A percentile compares a stretch with the other conserved stretches of the same genome.
These are phyloP conservation scores for Drosophila fungiperda DNA, from an alignment of 2,888 invertebrate species.

Conservation along the genomic window DNA sequence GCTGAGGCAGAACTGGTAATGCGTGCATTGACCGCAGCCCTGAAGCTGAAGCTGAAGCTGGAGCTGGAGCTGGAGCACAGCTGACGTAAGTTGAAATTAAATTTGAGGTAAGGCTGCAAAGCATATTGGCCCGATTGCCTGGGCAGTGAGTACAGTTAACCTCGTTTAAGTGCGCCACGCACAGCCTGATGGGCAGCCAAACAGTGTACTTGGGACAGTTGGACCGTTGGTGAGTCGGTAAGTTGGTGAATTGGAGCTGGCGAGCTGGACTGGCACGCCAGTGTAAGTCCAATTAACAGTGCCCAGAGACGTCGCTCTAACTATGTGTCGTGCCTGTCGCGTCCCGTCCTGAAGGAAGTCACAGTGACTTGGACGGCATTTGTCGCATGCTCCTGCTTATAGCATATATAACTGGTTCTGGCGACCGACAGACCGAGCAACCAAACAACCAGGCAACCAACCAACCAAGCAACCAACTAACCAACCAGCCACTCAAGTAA, in stretches of 20 bases:
- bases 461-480: constrained; percentile 18
- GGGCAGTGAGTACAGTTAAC: constrained; percentile 75
- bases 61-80: constrained; percentile 38
- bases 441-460: constrained; percentile 17
- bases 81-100: constrained; percentile 77
- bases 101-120: constrained; percentile 63
- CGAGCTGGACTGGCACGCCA: constrained; percentile 50
- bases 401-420: constrained; percentile 78
- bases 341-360: constrained; percentile 73
- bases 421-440: constrained; percentile 53
- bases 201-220: constrained; percentile 8
- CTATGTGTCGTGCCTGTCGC: constrained; percentile 57
- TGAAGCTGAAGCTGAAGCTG: constrained; percentile 39
- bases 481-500: constrained; percentile 20
- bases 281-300: constrained; percentile 75
- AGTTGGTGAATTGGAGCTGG: constrained; percentile 1
- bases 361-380: constrained; percentile 70
- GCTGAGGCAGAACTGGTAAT: constrained; percentile 69
- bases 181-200: constrained; percentile 41
- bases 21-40: constrained; percentile 79
- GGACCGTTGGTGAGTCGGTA: constrained; percentile 1
- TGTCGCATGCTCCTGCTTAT: constrained; percentile 81
- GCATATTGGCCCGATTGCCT: constrained; percentile 39
- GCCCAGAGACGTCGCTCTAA: constrained; percentile 61
- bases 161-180: constrained; percentile 80